Evolutionary conservation across 2,113 vertebrate genomes (phyloP).

Genomic region (Eleginops maclovinus): DNA sequence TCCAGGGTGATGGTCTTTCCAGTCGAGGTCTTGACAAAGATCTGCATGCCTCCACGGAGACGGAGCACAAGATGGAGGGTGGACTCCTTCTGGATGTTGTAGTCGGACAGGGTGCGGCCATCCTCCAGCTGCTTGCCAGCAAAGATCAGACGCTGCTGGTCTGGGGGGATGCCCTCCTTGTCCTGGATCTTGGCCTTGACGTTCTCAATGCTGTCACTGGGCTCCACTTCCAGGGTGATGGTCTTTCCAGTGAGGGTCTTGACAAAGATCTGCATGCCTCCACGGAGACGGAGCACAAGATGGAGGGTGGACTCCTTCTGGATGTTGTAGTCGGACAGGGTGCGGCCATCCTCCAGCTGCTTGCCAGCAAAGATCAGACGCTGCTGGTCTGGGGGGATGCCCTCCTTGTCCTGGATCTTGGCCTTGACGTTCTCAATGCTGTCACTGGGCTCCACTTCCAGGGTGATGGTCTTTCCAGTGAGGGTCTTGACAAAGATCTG

Average conservation of each 20-base stretch:
- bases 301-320: slow-evolving; percentile 68
- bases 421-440: slow-evolving; percentile 45
- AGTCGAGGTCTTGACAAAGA: slow-evolving; percentile 56
- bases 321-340: slow-evolving; percentile 63
- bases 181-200: slow-evolving; percentile 56
- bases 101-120: slow-evolving; percentile 49
- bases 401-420: slow-evolving; percentile 57
- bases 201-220: slow-evolving; percentile 48
- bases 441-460: slow-evolving; percentile 56
- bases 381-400: slow-evolving; percentile 59
- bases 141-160: slow-evolving; percentile 60
- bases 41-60: slow-evolving; percentile 49
- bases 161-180: slow-evolving; percentile 47
- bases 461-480: slow-evolving; percentile 55
- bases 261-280: slow-evolving; percentile 56
- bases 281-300: slow-evolving; percentile 28
- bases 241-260: slow-evolving; percentile 59
- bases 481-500: slow-evolving; percentile 7
- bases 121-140: slow-evolving; percentile 58
- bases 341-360: slow-evolving; percentile 56
- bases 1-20: slow-evolving; percentile 61
- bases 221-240: slow-evolving; percentile 58
- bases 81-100: slow-evolving; percentile 71
- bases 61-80: slow-evolving; percentile 55
- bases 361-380: slow-evolving; percentile 50